A percentile compares a stretch with the other conserved stretches of the same genome.
Conservation (phyloP, 1,140 invertebrate species). For the Meteorus sp. region DNA sequence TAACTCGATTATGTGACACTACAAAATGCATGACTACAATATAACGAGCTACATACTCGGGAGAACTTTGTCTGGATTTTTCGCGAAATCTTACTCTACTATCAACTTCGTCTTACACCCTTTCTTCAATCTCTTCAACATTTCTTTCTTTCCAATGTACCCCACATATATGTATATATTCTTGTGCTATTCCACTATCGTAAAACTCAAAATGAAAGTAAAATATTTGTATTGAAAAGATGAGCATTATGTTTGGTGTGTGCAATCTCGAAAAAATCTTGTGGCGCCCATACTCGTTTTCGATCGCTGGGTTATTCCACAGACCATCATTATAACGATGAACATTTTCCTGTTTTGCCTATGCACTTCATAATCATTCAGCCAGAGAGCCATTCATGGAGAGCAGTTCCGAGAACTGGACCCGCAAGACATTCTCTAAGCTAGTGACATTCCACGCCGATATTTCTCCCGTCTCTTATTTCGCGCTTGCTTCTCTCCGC, state of each 20-base stretch:
- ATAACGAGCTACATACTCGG: too few relatives aligned
- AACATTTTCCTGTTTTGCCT: constrained; percentile 47
- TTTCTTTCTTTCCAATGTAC: too few relatives aligned
- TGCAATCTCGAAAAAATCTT: neutral
- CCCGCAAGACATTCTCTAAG: constrained; percentile 47
- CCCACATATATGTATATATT: too few relatives aligned
- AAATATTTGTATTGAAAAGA: too few relatives aligned
- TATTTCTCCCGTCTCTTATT: constrained; percentile 50
- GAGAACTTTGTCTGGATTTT: too few relatives aligned
- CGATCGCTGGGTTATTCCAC: constrained; percentile 37
- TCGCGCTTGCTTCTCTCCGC: constrained; percentile 36
- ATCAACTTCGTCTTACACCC: too few relatives aligned
- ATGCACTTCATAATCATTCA: constrained; percentile 52
- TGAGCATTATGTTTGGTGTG: neutral
- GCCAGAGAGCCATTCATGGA: constrained; percentile 44
- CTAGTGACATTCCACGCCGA: constrained; percentile 53
- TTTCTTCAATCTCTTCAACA: too few relatives aligned
- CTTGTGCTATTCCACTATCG: too few relatives aligned
- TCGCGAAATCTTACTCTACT: too few relatives aligned
- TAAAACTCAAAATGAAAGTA: too few relatives aligned
- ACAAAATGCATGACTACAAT: too few relatives aligned
- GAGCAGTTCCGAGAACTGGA: constrained; percentile 51
- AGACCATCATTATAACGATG: constrained; percentile 50
- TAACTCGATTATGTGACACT: too few relatives aligned
- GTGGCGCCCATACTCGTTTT: constrained; percentile 18